Conservation (phyloP, 2,888 invertebrate genomes). For the Marasmarcha lunaedactyla region DNA sequence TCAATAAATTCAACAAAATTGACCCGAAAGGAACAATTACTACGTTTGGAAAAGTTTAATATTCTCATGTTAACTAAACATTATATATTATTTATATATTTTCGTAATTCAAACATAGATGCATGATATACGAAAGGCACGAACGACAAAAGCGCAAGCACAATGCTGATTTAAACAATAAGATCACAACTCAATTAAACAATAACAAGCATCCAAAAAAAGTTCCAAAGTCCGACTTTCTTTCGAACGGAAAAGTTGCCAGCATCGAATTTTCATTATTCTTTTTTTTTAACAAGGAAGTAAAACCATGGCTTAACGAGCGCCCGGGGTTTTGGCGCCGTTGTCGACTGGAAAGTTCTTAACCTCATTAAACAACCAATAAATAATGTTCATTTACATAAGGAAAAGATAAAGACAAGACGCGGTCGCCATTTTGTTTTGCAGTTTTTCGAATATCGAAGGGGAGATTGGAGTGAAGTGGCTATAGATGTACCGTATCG, state of each 20-base stretch:
- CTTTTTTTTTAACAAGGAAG: slow-evolving; percentile 28
- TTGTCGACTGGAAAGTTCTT: slow-evolving; percentile 52
- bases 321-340: slow-evolving; percentile 32
- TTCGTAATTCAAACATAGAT: too few species aligned
- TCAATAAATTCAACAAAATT: too few species aligned
- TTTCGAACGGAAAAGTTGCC: slow-evolving; percentile 16
- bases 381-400: slow-evolving; percentile 56
- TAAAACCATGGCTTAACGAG: slow-evolving; percentile 29
- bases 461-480: slow-evolving; percentile 37
- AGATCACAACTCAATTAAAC: too few species aligned
- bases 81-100: too few species aligned
- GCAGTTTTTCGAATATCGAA: slow-evolving; percentile 42
- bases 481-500: slow-evolving; percentile 34
- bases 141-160: too few species aligned
- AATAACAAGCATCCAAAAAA: too few species aligned
- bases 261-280: slow-evolving; percentile 20
- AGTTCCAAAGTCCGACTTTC: neutral
- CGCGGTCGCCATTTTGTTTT: slow-evolving; percentile 47
- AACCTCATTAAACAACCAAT: slow-evolving; percentile 54
- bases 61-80: too few species aligned
- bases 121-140: too few species aligned
- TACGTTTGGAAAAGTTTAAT: too few species aligned
- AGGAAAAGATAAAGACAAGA: slow-evolving; percentile 68
- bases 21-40: too few species aligned
- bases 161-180: too few species aligned